These are phyloP conservation scores for Dromiciops gliroides DNA, from an alignment of 2,113 vertebrate species.

Conservation along the genomic window DNA sequence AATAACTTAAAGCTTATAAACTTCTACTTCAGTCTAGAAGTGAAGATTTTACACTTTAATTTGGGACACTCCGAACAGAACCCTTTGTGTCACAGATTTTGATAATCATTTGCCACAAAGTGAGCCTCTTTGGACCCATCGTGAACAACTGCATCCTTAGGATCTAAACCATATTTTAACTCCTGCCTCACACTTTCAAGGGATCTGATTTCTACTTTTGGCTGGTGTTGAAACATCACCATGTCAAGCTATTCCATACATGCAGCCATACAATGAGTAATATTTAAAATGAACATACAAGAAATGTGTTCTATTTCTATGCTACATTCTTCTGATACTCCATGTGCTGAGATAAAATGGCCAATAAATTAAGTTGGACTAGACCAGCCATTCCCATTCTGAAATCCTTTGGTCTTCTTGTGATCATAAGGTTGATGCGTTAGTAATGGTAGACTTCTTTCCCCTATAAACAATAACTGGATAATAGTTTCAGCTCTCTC, in stretches of 20 bases:
- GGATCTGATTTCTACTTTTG: not conserved
- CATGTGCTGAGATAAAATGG: not conserved
- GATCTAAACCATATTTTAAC: not conserved
- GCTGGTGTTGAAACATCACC: not conserved
- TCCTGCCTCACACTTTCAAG: not conserved
- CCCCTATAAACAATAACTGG: not conserved
- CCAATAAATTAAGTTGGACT: not conserved
- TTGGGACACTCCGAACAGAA: constrained; percentile 5
- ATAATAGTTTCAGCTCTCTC: not conserved
- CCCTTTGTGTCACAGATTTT: constrained; percentile 60
- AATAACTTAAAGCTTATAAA: not conserved
- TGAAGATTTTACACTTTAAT: constrained; percentile 31
- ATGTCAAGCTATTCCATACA: accelerated
- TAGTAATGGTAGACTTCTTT: not conserved
- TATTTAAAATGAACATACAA: not conserved
- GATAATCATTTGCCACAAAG: constrained; percentile 66
- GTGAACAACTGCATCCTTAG: constrained; percentile 55
- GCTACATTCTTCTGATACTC: not conserved
- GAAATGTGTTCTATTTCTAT: not conserved
- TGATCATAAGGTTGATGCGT: not conserved
- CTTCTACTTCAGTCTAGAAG: not conserved
- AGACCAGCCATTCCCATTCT: not conserved
- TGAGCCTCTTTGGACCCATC: constrained; percentile 65
- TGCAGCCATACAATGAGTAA: not conserved
- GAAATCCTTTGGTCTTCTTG: constrained; percentile 22